Evolutionary conservation across 2,888 invertebrate species (phyloP), one percentile per base, ranked within the genome.

Genomic region (Allygus modestus): DNA sequence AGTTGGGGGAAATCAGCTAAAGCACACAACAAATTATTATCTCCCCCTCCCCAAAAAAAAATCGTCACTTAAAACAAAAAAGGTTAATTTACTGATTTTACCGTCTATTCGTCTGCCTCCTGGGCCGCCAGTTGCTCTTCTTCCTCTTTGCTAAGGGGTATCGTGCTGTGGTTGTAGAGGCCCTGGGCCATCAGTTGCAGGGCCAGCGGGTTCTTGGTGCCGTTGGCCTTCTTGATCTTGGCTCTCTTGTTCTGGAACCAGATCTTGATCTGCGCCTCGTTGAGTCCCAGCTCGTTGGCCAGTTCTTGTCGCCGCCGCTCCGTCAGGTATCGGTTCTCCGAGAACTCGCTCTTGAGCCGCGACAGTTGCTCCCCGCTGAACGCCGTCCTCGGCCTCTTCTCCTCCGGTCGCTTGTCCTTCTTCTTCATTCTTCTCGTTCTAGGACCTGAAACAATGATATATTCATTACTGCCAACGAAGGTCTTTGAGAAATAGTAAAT

Each of bases 181-280:
- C 98, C 98, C 90, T 98, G 97, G 0, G 98, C 97, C 97, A 98
- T 97, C 88, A 98, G 92, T 89, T 97, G 97, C 84, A 97, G 89
- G 0, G 98, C 98, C 83, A 98, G 91, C 0, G 96, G 95, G 91
- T 97, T 96, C 89, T 96, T 94, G 88, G 95, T 95, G 0, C 97
- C 97, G 0, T 94, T 94, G 0, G 97, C 94, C 90, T 98, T 98
- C 93, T 99, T 99, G 90, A 98, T 96, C 92, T 98, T 98, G 86
- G 99, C 99, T 20, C 98, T 93, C 90, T 98, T 98, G 92, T 98
- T 98, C 92, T 98, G 97, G 92, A 98, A 97, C 98, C 97, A 98
- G 90, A 98, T 98, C 92, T 98, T 98, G 90, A 97, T 99, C 92
- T 99, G 99, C 0, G 98, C 97, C 91, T 99, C 99, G 88, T 98